These are phyloP conservation scores for Decapterus maruadsi DNA, from an alignment of 2,797 vertebrate genomes.

Conservation along the genomic window DNA sequence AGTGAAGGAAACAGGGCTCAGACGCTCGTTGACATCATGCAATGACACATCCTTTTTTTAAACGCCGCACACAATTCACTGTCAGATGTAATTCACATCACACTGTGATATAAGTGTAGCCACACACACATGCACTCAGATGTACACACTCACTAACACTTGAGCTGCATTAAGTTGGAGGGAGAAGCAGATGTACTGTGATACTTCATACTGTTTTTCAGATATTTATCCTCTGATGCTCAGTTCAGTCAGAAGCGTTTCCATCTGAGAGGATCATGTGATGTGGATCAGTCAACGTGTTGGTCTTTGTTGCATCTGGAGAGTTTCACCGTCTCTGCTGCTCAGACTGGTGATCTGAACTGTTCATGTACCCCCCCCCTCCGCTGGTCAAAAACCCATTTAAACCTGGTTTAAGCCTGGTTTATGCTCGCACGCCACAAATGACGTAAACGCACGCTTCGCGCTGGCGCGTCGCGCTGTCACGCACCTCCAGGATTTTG, in stretches of 20 bases:
- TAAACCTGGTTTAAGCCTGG: too few species aligned
- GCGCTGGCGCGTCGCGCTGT: too few species aligned
- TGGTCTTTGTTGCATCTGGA: too few species aligned
- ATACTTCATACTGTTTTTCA: background rate
- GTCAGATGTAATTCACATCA: slow-evolving; percentile 23
- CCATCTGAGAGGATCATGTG: background rate
- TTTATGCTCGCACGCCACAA: too few species aligned
- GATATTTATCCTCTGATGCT: background rate
- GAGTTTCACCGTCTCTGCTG: too few species aligned
- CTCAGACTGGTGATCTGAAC: too few species aligned
- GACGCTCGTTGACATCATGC: slow-evolving; percentile 25
- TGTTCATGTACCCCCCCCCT: too few species aligned
- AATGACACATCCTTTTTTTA: slow-evolving; percentile 28
- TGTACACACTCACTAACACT: slow-evolving; percentile 11
- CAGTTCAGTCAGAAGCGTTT: background rate
- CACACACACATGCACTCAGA: background rate
- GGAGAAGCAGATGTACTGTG: background rate
- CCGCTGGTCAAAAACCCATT: too few species aligned
- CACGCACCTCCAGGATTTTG: too few species aligned
- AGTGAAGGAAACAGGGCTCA: slow-evolving; percentile 30
- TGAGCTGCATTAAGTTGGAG: background rate
- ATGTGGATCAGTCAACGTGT: background rate
- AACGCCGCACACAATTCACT: slow-evolving; percentile 13
- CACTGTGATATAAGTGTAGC: slow-evolving; percentile 7
- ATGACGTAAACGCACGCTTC: too few species aligned